Evolutionary conservation across 2,113 vertebrate genomes (phyloP).

Genomic region (Pomatostomus ruficeps): DNA sequence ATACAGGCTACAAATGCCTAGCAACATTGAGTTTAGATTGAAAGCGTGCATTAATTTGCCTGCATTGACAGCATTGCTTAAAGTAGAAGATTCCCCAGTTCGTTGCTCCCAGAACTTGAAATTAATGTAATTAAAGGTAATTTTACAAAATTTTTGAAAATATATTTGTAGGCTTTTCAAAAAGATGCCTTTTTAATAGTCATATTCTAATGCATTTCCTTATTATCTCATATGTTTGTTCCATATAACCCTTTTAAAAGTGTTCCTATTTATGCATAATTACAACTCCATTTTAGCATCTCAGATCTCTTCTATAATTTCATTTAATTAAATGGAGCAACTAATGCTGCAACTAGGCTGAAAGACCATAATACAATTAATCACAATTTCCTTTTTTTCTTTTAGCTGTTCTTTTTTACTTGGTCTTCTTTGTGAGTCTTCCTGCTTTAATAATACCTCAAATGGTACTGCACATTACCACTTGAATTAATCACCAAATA

Average conservation of each 20-base stretch:
- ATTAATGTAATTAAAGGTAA: not conserved
- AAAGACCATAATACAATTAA: not conserved
- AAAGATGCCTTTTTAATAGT: not conserved
- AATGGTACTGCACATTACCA: not conserved
- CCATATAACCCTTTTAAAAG: not conserved
- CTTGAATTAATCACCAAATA: not conserved
- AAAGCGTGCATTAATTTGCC: not conserved
- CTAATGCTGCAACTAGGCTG: not conserved
- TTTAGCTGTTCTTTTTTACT: not conserved
- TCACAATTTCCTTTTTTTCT: not conserved
- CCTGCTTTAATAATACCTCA: not conserved
- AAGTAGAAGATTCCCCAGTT: not conserved
- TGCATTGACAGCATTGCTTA: not conserved
- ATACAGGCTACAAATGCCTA: not conserved
- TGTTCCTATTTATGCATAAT: not conserved
- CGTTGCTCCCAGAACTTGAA: not conserved
- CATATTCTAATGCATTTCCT: not conserved
- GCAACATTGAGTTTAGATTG: constrained; percentile 12
- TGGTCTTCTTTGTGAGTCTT: not conserved
- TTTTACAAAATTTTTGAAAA: not conserved
- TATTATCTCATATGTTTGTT: not conserved
- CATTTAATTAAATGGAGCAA: not conserved
- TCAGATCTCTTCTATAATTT: not conserved
- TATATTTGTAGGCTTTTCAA: not conserved
- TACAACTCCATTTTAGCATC: not conserved